Percentiles rank a stretch among this genome's conserved stretches.
Conservation (phyloP, 2,113 vertebrate genomes). For the Mus pahari region DNA sequence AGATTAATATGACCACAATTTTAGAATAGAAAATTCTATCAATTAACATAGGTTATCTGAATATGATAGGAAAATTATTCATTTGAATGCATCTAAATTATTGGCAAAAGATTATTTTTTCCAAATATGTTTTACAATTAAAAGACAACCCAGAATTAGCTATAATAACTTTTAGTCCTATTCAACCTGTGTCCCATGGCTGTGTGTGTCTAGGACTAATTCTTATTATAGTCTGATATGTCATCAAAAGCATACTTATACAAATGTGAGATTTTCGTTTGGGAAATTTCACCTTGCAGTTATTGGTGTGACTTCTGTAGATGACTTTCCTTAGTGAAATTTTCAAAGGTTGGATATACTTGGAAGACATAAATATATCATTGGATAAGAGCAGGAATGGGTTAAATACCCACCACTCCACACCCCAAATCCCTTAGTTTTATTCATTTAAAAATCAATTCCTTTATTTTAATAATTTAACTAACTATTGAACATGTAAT, state of each 20-base stretch:
- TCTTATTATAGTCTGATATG: neutral
- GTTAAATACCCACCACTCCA: neutral
- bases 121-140: neutral
- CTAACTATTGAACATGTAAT: neutral
- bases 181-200: neutral
- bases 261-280: neutral
- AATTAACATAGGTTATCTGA: neutral
- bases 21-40: neutral
- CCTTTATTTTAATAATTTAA: neutral
- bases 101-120: neutral
- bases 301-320: neutral
- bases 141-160: neutral
- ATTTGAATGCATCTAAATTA: neutral
- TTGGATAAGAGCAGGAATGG: neutral
- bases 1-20: neutral
- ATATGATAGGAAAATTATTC: neutral
- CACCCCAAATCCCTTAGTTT: neutral
- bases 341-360: neutral
- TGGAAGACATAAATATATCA: neutral
- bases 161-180: neutral
- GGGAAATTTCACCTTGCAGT: neutral
- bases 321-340: neutral
- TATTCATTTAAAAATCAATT: neutral
- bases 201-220: neutral
- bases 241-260: neutral